Evolutionary conservation across 2,113 vertebrate genomes (phyloP), one percentile per base, ranked within the genome.

Genomic region (Probosciger aterrimus): DNA sequence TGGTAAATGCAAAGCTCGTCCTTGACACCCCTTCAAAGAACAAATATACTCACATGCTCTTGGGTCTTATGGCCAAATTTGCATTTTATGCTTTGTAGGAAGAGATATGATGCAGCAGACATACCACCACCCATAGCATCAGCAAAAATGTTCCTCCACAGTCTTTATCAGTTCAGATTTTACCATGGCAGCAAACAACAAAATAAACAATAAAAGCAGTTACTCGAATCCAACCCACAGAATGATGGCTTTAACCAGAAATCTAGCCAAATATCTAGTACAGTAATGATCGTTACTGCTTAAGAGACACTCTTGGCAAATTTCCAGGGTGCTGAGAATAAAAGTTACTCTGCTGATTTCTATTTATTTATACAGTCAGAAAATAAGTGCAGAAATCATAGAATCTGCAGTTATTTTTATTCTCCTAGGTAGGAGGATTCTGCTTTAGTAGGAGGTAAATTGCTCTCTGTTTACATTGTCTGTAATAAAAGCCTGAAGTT

Each of bases 401-500:
- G 82, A 92, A 96, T 67, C 57, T 78, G 73, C 35, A 90, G 88
- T 83, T 96, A 94, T 81, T 96, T 95, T 94, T 90, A 88, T 88
- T 85, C 79, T 81, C 30, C 82, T 70, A 79, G 44, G 80, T 71
- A 94, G 68, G 64, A 95, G 71, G 82, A 90, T 95, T 94, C 86
- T 86, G 68, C 88, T 94, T 63, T 90, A 86, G 85, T 69, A 90
- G 90, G 86, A 94, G 76, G 82, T 75, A 96, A 94, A 94, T 92
- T 92, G 85, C 24, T 86, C 86, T 92, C 60, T 95, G 93, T 96
- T 95, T 96, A 93, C 80, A 83, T 10, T 92, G 82, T 71, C 76
- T 94, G 85, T 52, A 94, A 96, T 60, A 94, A 93, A 95, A 88
- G 73, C 73, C 85, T 96, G 86, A 65, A 93, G 93, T 71, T 89